Base-by-base conservation (phyloP, 2,888 invertebrate genomes). In the Meteorus colon region DNA sequence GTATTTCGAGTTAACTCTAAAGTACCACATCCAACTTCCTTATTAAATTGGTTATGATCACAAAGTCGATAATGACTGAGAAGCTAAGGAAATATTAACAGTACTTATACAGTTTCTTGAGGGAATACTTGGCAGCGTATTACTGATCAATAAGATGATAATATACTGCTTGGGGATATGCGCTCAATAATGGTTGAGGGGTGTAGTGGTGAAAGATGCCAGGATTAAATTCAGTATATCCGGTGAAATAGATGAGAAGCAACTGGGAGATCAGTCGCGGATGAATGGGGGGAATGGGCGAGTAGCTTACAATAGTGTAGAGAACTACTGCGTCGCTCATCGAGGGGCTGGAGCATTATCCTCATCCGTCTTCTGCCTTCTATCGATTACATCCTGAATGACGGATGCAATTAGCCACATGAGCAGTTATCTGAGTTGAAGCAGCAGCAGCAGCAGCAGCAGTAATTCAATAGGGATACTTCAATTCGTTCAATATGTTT, bases 401-500 rank as follows among this genome's bases (percentile, higher is more conserved):
- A 81, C 82, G 81, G 83, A 81, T 77, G 82, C 81, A 84, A 84
- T 84, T 84, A 84, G 81, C 81, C 80, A 75, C 59, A 67, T 78
- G 78, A 65, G 37, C 51, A 34, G 48, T 34, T 65, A 51, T 73
- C 73, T 65, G 48, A 27, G n/a, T 19, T 65, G 60, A n/a, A 37
- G 65, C 55, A 67, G 63, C 4, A 63, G n/a, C 16, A 65, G n/a
- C 16, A 65, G 6, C n/a, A 63, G 71, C 29, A 62, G 34, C 34
- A 2, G 41, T 41, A 41, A 41, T 41, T 41, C 41, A 12, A 41
- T 41, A 41, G 0, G 2, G 41, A 3, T 41, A 41, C 8, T 10
- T 12, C 8, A 10, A 41, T 8, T 41, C 41, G 8, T 41, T 41
- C 41, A 41, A 41, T 12, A 41, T 12, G 41, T 41, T 41, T 41